phyloP scores from a whole-genome alignment of 2,113 vertebrate species.

The Tragulus kanchil region DNA sequence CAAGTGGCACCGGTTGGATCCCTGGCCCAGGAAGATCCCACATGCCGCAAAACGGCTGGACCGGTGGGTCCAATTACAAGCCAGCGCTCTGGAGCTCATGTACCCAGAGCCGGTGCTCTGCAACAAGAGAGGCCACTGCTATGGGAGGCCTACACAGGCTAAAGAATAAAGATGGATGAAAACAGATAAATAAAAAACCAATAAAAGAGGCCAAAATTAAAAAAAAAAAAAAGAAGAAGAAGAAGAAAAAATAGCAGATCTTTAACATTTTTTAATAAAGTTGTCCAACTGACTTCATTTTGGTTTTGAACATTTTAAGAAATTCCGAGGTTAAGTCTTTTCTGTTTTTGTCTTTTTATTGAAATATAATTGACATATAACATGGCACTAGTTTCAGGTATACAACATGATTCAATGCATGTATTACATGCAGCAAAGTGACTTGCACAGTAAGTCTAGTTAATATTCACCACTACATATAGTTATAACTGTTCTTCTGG shows the following conservation, averaged over 20 bases:
- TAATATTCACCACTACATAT: not conserved
- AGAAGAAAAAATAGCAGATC: not conserved
- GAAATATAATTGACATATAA: not conserved
- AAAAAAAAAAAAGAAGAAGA: too few species aligned
- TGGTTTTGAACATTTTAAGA: not conserved
- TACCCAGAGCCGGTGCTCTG: too few species aligned
- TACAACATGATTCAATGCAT: not conserved
- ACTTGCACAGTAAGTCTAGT: not conserved
- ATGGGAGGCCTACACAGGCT: too few species aligned
- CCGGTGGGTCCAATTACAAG: too few species aligned
- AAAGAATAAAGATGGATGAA: too few species aligned
- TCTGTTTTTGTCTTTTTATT: not conserved
- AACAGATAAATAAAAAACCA: too few species aligned
- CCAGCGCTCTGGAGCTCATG: too few species aligned
- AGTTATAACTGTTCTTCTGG: not conserved
- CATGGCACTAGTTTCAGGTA: not conserved
- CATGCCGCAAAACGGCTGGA: too few species aligned
- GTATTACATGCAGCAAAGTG: not conserved
- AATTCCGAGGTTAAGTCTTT: constrained; percentile 11
- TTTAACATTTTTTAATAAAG: constrained; percentile 34
- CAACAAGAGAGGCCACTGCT: too few species aligned
- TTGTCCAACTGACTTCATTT: not conserved
- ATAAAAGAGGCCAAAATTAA: too few species aligned
- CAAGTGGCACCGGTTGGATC: too few species aligned
- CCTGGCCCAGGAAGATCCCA: too few species aligned